Evolutionary conservation across 2,888 invertebrate species (phyloP).

Genomic region (Leptinotarsa tumamoca): DNA sequence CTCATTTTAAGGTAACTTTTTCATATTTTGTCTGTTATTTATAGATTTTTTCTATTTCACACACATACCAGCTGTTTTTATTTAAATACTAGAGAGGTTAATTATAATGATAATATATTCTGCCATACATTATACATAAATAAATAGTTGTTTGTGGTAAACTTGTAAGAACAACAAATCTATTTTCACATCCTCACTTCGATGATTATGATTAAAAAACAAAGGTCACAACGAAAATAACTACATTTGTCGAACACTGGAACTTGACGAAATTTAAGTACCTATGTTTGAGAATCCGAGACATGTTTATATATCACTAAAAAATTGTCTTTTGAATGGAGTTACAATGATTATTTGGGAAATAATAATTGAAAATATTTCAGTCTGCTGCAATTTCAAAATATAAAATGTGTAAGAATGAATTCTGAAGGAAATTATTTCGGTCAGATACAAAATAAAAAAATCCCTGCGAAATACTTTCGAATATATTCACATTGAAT

Average conservation of each 20-base stretch:
- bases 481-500: too few species aligned
- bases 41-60: neutral
- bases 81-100: neutral
- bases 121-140: slow-evolving; percentile 10
- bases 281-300: too few species aligned
- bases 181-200: neutral
- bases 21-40: slow-evolving; percentile 6
- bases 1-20: slow-evolving; percentile 21
- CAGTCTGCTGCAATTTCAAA: too few species aligned
- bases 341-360: too few species aligned
- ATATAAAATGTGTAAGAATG: too few species aligned
- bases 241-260: neutral
- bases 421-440: too few species aligned
- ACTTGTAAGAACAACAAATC: slow-evolving; percentile 11
- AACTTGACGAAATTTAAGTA: neutral
- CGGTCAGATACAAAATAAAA: too few species aligned
- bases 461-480: too few species aligned
- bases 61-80: neutral
- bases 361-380: too few species aligned
- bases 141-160: slow-evolving; percentile 17
- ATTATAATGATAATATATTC: slow-evolving; percentile 20
- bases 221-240: slow-evolving; percentile 9
- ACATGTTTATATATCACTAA: too few species aligned
- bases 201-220: slow-evolving; percentile 1
- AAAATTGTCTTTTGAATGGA: too few species aligned